Conservation (phyloP, 2,888 invertebrate species). For the Drosophila monieri region DNA sequence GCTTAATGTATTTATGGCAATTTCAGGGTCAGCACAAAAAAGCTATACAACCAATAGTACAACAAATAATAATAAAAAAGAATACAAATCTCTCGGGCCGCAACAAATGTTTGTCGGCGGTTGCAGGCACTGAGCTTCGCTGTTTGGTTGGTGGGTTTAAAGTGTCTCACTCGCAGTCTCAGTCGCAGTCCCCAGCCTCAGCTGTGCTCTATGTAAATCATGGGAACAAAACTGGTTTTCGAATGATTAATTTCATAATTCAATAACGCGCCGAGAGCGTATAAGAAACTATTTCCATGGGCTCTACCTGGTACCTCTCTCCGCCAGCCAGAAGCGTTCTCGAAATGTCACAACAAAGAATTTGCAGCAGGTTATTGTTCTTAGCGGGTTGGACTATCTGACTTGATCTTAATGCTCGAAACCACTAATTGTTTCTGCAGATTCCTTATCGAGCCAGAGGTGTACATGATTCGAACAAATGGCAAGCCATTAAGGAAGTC, state of each 20-base stretch:
- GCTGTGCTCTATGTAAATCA: constrained; percentile 71
- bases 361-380: constrained; percentile 33
- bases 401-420: constrained; percentile 9
- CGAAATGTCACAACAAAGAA: constrained; percentile 1
- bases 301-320: constrained; percentile 5
- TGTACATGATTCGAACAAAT: constrained; percentile 33
- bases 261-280: constrained; percentile 44
- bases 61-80: constrained; percentile 8
- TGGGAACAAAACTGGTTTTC: constrained; percentile 65
- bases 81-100: constrained; percentile 55
- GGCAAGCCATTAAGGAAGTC: constrained; percentile 40
- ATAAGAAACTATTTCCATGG: constrained; percentile 58
- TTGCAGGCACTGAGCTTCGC: constrained; percentile 13
- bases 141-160: constrained; percentile 69
- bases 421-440: constrained; percentile 14
- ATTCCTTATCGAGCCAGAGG: constrained; percentile 16
- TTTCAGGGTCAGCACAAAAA: constrained; percentile 69
- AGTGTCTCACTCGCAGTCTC: constrained; percentile 57
- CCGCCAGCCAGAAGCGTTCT: constrained; percentile 2
- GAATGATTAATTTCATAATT: constrained; percentile 76
- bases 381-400: constrained; percentile 14
- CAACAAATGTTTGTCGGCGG: constrained; percentile 73
- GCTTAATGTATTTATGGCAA: constrained; percentile 77
- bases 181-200: constrained; percentile 1
- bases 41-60: constrained; percentile 9